phyloP scores from a whole-genome alignment of 2,113 vertebrate genomes.

The Vanacampus margaritifer region DNA sequence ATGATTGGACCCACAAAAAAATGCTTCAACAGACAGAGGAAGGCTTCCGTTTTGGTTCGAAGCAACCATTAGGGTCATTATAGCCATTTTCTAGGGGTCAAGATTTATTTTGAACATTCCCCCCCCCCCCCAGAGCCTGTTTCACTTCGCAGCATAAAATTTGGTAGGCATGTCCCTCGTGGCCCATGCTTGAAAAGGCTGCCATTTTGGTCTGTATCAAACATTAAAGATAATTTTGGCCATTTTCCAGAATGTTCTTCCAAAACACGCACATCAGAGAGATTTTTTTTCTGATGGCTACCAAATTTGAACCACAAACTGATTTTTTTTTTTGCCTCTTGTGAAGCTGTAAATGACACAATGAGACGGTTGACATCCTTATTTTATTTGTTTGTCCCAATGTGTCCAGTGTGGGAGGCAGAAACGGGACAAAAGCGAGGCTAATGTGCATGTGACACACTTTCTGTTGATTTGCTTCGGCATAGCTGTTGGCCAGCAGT shows the following conservation, averaged over 20 bases:
- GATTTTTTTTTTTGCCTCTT: not conserved
- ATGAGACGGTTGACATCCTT: not conserved
- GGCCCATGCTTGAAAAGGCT: too few species aligned
- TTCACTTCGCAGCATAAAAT: too few species aligned
- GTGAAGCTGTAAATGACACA: not conserved
- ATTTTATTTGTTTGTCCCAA: constrained; percentile 1
- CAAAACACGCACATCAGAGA: too few species aligned
- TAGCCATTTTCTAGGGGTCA: too few species aligned
- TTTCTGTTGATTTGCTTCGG: constrained; percentile 24
- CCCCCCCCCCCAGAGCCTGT: too few species aligned
- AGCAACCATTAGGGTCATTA: not conserved
- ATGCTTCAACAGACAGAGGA: not conserved
- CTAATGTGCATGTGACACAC: not conserved
- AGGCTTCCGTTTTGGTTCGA: not conserved
- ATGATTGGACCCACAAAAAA: not conserved
- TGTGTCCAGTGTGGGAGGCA: constrained; percentile 2
- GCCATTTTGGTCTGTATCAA: too few species aligned
- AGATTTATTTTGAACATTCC: too few species aligned
- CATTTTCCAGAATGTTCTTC: not conserved
- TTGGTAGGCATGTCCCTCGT: too few species aligned
- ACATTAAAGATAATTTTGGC: not conserved
- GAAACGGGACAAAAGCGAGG: constrained; percentile 18
- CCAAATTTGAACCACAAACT: not conserved
- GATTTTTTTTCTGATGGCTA: too few species aligned
- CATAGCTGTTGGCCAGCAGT: constrained; percentile 18